Base-by-base conservation (phyloP, 2,888 invertebrate species). In the Coenonympha glycerion region DNA sequence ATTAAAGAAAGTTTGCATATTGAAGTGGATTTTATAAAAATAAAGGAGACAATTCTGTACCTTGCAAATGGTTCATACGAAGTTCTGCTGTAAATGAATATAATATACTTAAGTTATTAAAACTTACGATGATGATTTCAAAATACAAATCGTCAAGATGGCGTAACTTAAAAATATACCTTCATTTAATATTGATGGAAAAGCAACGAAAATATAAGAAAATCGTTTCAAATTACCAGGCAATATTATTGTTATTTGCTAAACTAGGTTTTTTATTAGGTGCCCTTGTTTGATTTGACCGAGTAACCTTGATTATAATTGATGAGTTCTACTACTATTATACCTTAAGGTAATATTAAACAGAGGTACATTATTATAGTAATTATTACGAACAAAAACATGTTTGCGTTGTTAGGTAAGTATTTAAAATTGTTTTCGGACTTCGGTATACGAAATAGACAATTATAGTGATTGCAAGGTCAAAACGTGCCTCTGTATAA, bases 381-480 rank as follows among this genome's bases (percentile, higher is more conserved):
- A n/a, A n/a, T n/a, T n/a, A n/a, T n/a, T 9, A 28, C 3, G 28
- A 41, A 40, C 48, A 42, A 47, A 49, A 52, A 55, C 60, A 59
- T 49, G 60, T 53, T 52, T 58, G 46, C 40, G 55, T 53, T 55
- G 53, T 55, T 52, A 52, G 42, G 49, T 39, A 50, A 45, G 49
- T 39, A 50, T 53, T 53, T 56, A 58, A 60, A 61, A 55, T 26
- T 52, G 53, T 58, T n/a, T n/a, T n/a, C n/a, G n/a, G n/a, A 41
- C 58, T 58, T 56, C 53, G 55, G 51, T 44, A 53, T 54, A 56
- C 52, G 33, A 37, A 52, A 30, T 28, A 36, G 47, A 57, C 58
- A 47, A 49, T 44, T 49, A 50, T 48, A 52, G 42, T 34, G 34
- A 26, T 16, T 15, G 34, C 52, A 52, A 56, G 53, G 48, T 36